A percentile compares a stretch with the other conserved stretches of the same genome.
These are phyloP conservation scores for Melipona quadrifasciata DNA, from an alignment of 1,140 invertebrate species.

Conservation along the genomic window DNA sequence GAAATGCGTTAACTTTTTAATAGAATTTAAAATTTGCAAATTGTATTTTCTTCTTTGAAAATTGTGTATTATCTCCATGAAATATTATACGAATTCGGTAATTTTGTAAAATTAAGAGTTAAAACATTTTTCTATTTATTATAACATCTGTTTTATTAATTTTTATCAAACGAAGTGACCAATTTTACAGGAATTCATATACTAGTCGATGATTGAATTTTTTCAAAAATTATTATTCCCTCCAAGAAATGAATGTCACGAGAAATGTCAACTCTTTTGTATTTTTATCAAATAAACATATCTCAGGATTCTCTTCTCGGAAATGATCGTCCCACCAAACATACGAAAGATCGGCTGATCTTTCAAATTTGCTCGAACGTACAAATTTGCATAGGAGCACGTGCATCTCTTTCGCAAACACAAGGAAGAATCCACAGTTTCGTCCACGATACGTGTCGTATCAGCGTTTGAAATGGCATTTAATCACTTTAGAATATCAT, in stretches of 20 bases:
- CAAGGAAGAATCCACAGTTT: background rate
- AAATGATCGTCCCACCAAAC: background rate
- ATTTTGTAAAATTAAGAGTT: background rate
- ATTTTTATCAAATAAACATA: background rate
- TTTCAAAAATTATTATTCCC: background rate
- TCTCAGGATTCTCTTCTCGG: background rate
- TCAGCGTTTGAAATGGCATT: background rate
- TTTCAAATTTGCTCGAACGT: background rate
- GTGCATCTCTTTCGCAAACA: background rate
- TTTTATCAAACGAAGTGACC: too few relatives aligned
- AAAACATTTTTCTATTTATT: too few relatives aligned
- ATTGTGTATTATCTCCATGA: too few relatives aligned
- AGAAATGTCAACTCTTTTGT: background rate
- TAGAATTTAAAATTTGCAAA: background rate
- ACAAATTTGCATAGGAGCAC: background rate
- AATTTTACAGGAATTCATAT: background rate
- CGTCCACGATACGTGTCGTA: background rate
- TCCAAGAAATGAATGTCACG: too few relatives aligned
- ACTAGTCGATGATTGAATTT: background rate
- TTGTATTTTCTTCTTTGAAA: background rate
- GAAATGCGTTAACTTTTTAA: background rate
- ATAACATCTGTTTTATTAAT: too few relatives aligned
- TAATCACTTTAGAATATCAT: background rate
- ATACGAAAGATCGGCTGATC: too few relatives aligned
- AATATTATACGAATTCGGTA: background rate